Evolutionary conservation across 2,888 invertebrate genomes (phyloP), one percentile per base, ranked within the genome.

Genomic region (Ophioninae sp.): DNA sequence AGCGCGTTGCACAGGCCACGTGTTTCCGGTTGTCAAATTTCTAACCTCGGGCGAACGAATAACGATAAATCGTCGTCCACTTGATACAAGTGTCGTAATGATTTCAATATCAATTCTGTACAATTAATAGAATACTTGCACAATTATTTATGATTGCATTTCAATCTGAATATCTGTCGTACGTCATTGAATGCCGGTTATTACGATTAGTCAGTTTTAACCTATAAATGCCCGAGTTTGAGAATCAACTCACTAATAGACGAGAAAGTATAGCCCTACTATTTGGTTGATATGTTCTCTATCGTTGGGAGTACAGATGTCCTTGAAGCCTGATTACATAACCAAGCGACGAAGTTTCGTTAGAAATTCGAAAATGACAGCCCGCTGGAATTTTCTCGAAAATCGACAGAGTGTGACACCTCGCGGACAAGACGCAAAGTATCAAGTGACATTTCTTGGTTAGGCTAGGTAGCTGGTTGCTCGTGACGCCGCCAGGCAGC

Each of bases 11-110:
- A 22, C 20, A 17, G 23, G 22, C 30, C 69, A 56, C 69, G 69
- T 69, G 69, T 6, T 56, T 69, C 69, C 69, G 69, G 56, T 69
- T 69, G 69, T 69, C 69, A 69, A 10, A 10, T 69, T 51, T 69
- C 69, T 56, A 10, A 10, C 51, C 13, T 17, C 3, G 10, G 10
- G 10, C 8, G 13, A 44, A 13, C 13, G 10, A 44, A 44, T 13
- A 13, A 13, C 10, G 13, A 44, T 13, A 44, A 44, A 44, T 10
- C 2, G 8, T 44, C 44, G 44, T 0, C 44, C 13, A 44, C 3
- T 44, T 44, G 13, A 8, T 44, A 44, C 10, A 3, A 44, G 44
- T 1, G 44, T 44, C 13, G 44, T 44, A 44, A 44, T 13, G 44
- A 44, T 13, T 9, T 3, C 13, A 17, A 17, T 51, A 6, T 51